phyloP scores from a whole-genome alignment of 2,888 invertebrate genomes.

The Epinotia ramella region DNA sequence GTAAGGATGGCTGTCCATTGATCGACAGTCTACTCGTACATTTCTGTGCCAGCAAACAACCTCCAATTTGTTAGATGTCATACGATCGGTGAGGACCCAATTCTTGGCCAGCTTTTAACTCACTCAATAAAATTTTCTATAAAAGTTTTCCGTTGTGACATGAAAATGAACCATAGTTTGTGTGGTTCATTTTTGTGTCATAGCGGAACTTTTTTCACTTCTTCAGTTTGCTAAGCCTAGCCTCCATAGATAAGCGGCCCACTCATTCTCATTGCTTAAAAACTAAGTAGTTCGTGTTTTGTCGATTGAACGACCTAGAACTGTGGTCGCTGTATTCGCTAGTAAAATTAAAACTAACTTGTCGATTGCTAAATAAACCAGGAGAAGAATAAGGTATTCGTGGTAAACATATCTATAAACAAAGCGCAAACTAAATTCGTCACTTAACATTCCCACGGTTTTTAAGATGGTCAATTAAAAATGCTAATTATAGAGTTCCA shows the following conservation, averaged over 20 bases:
- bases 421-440: neutral
- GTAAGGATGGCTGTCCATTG: constrained; percentile 29
- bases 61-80: neutral
- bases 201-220: too few relatives aligned
- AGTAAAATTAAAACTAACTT: too few relatives aligned
- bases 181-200: too few relatives aligned
- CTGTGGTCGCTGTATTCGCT: neutral
- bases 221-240: too few relatives aligned
- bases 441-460: neutral
- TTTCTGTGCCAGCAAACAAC: neutral
- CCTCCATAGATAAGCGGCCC: neutral
- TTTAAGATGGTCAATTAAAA: neutral
- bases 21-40: neutral
- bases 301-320: neutral
- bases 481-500: too few relatives aligned
- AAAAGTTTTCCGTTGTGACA: too few relatives aligned
- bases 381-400: neutral
- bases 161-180: too few relatives aligned
- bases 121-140: too few relatives aligned
- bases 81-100: too few relatives aligned
- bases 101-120: too few relatives aligned
- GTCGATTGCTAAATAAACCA: too few relatives aligned
- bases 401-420: neutral
- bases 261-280: neutral
- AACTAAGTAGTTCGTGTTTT: neutral